phyloP scores from a whole-genome alignment of 2,888 invertebrate species.

The Drosophila buzzatii region DNA sequence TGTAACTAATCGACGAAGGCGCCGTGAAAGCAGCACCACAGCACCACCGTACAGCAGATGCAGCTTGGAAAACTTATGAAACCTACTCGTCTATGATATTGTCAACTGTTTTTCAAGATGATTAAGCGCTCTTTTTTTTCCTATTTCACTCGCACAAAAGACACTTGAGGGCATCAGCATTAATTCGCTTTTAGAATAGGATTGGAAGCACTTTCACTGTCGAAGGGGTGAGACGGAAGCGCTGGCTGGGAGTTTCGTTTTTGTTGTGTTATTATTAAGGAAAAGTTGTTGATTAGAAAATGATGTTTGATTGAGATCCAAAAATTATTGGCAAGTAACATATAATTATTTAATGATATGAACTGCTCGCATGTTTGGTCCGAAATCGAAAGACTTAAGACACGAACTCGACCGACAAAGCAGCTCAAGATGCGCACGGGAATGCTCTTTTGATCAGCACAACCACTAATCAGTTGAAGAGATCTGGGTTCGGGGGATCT shows the following conservation, averaged over 20 bases:
- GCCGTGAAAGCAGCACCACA: constrained; percentile 60
- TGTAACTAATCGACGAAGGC: constrained; percentile 78
- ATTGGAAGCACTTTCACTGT: constrained; percentile 65
- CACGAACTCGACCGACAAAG: constrained; percentile 38
- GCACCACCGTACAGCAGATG: constrained; percentile 34
- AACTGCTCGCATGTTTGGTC: constrained; percentile 26
- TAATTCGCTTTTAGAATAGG: constrained; percentile 70
- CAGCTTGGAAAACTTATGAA: constrained; percentile 68
- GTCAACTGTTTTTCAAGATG: constrained; percentile 77
- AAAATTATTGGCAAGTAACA: constrained; percentile 40
- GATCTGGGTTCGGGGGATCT: constrained; percentile 21
- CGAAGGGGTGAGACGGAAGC: constrained; percentile 34
- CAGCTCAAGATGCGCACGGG: constrained; percentile 2
- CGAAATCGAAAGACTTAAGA: constrained; percentile 42
- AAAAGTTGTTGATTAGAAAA: constrained; percentile 73
- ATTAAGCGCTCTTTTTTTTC: constrained; percentile 60
- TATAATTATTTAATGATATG: constrained; percentile 59
- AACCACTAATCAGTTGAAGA: constrained; percentile 42
- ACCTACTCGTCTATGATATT: constrained; percentile 44
- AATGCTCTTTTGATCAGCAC: constrained; percentile 21
- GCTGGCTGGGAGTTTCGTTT: constrained; percentile 43
- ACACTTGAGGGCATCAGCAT: constrained; percentile 46
- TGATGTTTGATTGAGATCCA: constrained; percentile 52
- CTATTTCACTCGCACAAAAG: constrained; percentile 39
- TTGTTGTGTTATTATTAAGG: constrained; percentile 4